A percentile compares a stretch with the other conserved stretches of the same genome.
These are phyloP conservation scores for Arothron firmamentum DNA, from an alignment of 2,113 vertebrate genomes.

Conservation along the genomic window DNA sequence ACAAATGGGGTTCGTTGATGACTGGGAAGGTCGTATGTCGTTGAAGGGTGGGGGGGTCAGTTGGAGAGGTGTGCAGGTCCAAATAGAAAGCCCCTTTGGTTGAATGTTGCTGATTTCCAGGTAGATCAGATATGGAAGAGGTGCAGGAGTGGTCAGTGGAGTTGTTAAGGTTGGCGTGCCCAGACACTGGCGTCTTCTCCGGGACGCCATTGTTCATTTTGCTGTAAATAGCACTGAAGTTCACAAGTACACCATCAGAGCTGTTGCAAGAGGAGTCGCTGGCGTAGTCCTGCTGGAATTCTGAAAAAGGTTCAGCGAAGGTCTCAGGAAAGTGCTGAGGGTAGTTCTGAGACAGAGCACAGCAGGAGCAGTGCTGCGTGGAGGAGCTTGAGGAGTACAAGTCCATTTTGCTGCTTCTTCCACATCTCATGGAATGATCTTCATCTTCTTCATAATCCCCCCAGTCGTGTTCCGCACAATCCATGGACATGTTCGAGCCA, in stretches of 20 bases:
- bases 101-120: conserved; percentile 8
- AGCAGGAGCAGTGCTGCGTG: conserved; percentile 76
- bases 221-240: conserved; percentile 93
- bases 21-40: conserved; percentile 64
- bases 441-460: conserved; percentile 75
- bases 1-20: conserved; percentile 70
- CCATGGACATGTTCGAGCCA: conserved; percentile 84
- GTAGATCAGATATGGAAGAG: conserved; percentile 79
- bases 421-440: conserved; percentile 72
- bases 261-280: conserved; percentile 97
- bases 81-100: conserved; percentile 84
- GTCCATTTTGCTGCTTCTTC: conserved; percentile 63
- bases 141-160: conserved; percentile 79
- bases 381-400: conserved; percentile 75
- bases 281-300: conserved; percentile 83
- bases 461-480: conserved; percentile 87
- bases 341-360: conserved; percentile 78
- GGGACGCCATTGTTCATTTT: conserved; percentile 82
- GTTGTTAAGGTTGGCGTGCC: conserved; percentile 82
- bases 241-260: conserved; percentile 91
- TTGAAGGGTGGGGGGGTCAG: conserved; percentile 72
- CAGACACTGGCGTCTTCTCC: conserved; percentile 63
- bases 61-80: conserved; percentile 90
- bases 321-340: conserved; percentile 67
- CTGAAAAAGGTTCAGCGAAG: conserved; percentile 73